Percentiles rank a stretch among this genome's conserved stretches.
Conservation (phyloP, 1,140 invertebrate genomes). For the Theocolax elegans region DNA sequence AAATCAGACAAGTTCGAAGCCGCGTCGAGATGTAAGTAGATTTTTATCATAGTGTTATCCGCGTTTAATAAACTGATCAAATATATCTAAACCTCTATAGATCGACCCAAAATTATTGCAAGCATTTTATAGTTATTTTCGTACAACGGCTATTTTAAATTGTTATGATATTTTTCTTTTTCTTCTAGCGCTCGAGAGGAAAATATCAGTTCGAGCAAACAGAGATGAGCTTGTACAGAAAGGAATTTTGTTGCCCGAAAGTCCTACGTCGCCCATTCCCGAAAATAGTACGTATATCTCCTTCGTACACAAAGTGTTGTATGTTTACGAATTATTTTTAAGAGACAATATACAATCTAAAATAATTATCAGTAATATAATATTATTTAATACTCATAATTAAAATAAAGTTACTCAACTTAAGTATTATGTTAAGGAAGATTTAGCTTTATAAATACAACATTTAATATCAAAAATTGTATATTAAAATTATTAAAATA, state of each 20-base stretch:
- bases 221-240: slow-evolving; percentile 96
- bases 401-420: too few species aligned
- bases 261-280: slow-evolving; percentile 82
- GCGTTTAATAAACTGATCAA: background rate
- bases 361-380: too few species aligned
- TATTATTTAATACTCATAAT: too few species aligned
- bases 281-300: slow-evolving; percentile 79
- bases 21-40: slow-evolving; percentile 90
- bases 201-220: slow-evolving; percentile 96
- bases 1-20: slow-evolving; percentile 98
- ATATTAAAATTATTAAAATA: too few species aligned
- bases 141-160: background rate
- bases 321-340: too few species aligned
- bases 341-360: too few species aligned
- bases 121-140: background rate
- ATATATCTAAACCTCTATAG: background rate
- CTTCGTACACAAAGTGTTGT: too few species aligned
- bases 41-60: background rate
- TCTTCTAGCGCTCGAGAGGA: slow-evolving; percentile 90
- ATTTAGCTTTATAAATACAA: too few species aligned
- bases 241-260: slow-evolving; percentile 92
- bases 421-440: too few species aligned
- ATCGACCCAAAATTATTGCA: background rate
- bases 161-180: background rate
- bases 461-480: too few species aligned